Percentiles rank a stretch among this genome's conserved stretches.
Conservation (phyloP, 2,888 invertebrate species). For the Muscina levida region DNA sequence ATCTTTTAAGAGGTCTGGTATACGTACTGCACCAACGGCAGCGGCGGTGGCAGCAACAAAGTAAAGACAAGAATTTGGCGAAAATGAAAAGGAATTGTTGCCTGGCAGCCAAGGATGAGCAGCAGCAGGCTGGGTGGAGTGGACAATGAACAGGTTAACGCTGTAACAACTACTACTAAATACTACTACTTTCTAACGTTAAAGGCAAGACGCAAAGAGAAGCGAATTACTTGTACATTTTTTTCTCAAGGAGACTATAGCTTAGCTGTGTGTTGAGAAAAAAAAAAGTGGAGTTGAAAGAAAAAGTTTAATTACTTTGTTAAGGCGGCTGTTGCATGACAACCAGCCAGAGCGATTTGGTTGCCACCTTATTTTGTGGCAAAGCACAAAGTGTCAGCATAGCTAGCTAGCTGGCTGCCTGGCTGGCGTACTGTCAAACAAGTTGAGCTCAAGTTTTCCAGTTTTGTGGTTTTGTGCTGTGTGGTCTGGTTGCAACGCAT, state of each 20-base stretch:
- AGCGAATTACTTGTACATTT: background rate
- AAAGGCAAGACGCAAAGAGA: background rate
- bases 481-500: background rate
- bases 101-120: background rate
- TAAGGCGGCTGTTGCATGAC: slow-evolving; percentile 23
- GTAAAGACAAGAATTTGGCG: slow-evolving; percentile 14
- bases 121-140: background rate
- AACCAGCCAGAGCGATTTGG: background rate
- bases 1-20: background rate
- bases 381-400: slow-evolving; percentile 41
- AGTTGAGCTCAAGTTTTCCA: slow-evolving; percentile 1
- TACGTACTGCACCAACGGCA: slow-evolving; percentile 10
- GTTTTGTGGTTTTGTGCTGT: slow-evolving; percentile 40
- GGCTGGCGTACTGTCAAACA: no score
- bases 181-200: background rate
- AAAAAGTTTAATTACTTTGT: slow-evolving; percentile 59
- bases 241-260: background rate
- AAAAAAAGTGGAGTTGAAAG: slow-evolving; percentile 1
- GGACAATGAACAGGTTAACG: slow-evolving; percentile 20
- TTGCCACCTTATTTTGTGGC: background rate
- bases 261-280: background rate
- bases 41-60: no score
- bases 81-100: slow-evolving; percentile 9
- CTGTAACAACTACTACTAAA: background rate
- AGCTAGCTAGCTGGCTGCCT: background rate